Conservation (phyloP, 2,888 invertebrate genomes). For the Apotomis capreana region DNA sequence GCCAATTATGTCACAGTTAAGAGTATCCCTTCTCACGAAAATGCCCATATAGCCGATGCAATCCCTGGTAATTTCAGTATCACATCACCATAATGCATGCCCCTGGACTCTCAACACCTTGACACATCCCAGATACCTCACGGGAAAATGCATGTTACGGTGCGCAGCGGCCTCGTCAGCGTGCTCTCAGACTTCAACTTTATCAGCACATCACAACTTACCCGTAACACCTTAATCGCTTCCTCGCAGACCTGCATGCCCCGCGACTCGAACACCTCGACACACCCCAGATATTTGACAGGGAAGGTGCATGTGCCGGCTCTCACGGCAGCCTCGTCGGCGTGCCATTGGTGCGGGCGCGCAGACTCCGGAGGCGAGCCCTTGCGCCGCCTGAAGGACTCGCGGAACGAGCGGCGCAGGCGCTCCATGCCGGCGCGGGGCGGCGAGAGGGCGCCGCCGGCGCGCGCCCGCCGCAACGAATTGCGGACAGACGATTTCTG, state of each 20-base stretch:
- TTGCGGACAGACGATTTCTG: constrained; percentile 80
- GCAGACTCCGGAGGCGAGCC: constrained; percentile 94
- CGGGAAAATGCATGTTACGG: too few relatives aligned
- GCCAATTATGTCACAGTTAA: too few relatives aligned
- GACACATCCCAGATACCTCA: too few relatives aligned
- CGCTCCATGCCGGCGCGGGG: constrained; percentile 90
- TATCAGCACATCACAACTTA: constrained; percentile 75
- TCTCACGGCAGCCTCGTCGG: constrained; percentile 97
- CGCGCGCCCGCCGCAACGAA: constrained; percentile 77
- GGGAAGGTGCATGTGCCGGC: constrained; percentile 98
- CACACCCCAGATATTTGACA: constrained; percentile 99
- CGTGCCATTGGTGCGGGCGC: constrained; percentile 99
- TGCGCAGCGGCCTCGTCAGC: too few relatives aligned
- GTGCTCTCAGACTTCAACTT: too few relatives aligned
- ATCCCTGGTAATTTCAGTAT: too few relatives aligned
- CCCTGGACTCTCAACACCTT: too few relatives aligned
- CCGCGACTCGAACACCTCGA: constrained; percentile 99
- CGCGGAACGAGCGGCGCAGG: constrained; percentile 93
- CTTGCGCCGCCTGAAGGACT: constrained; percentile 97
- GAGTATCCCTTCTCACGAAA: too few relatives aligned
- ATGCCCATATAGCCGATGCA: too few relatives aligned
- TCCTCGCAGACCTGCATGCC: constrained; percentile 99
- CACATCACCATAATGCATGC: too few relatives aligned
- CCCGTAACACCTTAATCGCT: constrained; percentile 97
- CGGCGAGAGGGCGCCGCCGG: constrained; percentile 77